Evolutionary conservation across 64 coral and sea anemone species (phyloP), one percentile per base, ranked within the genome.

Genomic region (Pocillopora verrucosa): DNA sequence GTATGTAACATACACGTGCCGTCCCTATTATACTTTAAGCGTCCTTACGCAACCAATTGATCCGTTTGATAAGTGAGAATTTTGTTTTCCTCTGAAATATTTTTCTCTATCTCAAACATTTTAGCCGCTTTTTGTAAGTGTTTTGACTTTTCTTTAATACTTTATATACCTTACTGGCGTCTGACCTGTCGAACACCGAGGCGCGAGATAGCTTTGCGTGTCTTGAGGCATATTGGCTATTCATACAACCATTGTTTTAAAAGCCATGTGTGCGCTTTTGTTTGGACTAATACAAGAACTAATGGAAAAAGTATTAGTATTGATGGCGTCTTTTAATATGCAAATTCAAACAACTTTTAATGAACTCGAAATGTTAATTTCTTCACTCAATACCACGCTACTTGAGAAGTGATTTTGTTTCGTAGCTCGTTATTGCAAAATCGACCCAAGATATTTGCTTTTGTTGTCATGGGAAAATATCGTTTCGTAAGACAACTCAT

Each of bases 261-360:
- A 72, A 70, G 65, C 82, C 82, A 85, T 72, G 82, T 85, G 82
- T 58, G 82, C 36, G 61, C 64, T 85, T 70, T 85, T 85, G 82
- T 85, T 85, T 85, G 65, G 24, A 57, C 16, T 81, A 38, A 59
- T 25, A 67, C 45, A 13, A 24, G 45, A 84, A 68, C 35, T 67
- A 84, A 84, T 84, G 61, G 60, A 45, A 84, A 85, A 65, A 83
- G 34, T 85, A 72, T 72, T 85, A 85, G 37, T 56, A 85, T 68
- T 68, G 65, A 57, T 41, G 82, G 19, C 13, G 56, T 85, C 5
- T 62, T 72, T 84, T 85, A 19, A 85, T 72, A 85, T 85, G 82
- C 82, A 85, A 85, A 85, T 85, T 85, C 36, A 73, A 85, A 65
- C 11, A 85, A 85, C 61, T 70, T 41, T 85, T 85, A 85, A 85